Evolutionary conservation across 2,888 invertebrate genomes (phyloP).

Genomic region (Mesorhabditis sp.): DNA sequence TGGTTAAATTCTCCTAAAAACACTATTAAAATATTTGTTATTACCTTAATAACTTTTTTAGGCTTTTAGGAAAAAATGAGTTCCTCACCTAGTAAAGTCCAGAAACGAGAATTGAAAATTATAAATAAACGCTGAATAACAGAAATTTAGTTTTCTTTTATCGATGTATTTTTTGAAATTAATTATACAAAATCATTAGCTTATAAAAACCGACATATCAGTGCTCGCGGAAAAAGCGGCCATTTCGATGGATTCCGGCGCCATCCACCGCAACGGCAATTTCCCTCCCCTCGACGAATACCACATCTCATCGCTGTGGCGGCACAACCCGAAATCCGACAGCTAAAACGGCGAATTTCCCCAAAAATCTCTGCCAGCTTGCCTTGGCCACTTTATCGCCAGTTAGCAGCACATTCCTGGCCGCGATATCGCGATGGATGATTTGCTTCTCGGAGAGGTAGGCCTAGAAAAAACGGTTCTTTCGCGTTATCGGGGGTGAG

Average conservation of each 20-base stretch:
- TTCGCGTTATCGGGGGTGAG: background rate
- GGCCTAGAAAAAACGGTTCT: background rate
- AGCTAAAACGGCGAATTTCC: background rate
- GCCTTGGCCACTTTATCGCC: background rate
- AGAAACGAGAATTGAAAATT: too few species aligned
- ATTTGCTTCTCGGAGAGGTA: conserved; percentile 1
- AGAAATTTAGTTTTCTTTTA: too few species aligned
- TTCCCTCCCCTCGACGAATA: conserved; percentile 3
- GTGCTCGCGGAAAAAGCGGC: background rate
- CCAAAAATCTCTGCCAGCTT: too few species aligned
- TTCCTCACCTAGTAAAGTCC: too few species aligned
- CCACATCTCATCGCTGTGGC: background rate
- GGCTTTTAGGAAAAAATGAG: too few species aligned
- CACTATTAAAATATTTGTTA: too few species aligned
- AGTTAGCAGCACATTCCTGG: background rate
- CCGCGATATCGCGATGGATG: background rate
- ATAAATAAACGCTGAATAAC: too few species aligned
- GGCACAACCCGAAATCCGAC: background rate
- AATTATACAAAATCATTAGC: too few species aligned
- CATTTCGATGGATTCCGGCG: conserved; percentile 2
- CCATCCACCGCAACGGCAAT: conserved; percentile 2
- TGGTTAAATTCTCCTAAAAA: too few species aligned
- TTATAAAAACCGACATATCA: background rate
- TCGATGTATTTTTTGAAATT: too few species aligned
- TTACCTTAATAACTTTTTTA: too few species aligned